Base-by-base conservation (phyloP, 1,140 invertebrate genomes). In the Propsilocerus akamusi region DNA sequence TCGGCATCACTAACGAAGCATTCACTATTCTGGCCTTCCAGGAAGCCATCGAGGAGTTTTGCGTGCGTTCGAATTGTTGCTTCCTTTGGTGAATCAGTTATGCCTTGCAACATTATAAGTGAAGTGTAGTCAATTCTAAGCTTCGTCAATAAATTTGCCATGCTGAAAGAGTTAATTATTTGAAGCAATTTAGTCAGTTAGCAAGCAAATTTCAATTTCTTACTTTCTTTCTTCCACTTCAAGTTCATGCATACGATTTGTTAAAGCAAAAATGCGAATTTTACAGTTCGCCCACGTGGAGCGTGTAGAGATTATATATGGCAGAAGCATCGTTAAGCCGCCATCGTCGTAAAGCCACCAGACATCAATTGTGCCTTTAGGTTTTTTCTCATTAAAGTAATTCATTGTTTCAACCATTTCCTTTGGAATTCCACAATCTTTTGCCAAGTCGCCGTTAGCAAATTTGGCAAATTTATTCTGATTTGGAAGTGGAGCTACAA, bases 291-390 rank as follows among this genome's bases (percentile, higher is more conserved):
- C 71, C 83, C 87, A 93, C 54, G 78, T 72, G 2, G 75, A 72
- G 56, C 86, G 76, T 23, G 81, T 87, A 25, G 81, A 84, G 25
- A 94, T 76, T 53, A 95, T 85, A 63, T 94, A 91, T 0, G 90
- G 89, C 48, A 95, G 63, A 10, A 95, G 70, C 55, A 95, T 78
- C 1, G 89, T 92, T 25, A 94, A 68, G 46, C 80, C 86, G 60
- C 86, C 91, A 68, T 95, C 90, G 66, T 95, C 91, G 65, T 92
- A 95, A 37, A 95, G 65, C 91, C 90, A 95, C 87, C 88, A 95
- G 14, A 93, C 87, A 65, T 94, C 88, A 53, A 94, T 80, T 0
- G 74, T 80, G 12, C 86, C 85, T 57, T 73, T 66, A 49, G 74
- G 74, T 67, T 76, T 72, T 56, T 75, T 73, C 37, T 58, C 70